Conservation (phyloP, 2,113 vertebrate species). For the Noctilio leporinus region DNA sequence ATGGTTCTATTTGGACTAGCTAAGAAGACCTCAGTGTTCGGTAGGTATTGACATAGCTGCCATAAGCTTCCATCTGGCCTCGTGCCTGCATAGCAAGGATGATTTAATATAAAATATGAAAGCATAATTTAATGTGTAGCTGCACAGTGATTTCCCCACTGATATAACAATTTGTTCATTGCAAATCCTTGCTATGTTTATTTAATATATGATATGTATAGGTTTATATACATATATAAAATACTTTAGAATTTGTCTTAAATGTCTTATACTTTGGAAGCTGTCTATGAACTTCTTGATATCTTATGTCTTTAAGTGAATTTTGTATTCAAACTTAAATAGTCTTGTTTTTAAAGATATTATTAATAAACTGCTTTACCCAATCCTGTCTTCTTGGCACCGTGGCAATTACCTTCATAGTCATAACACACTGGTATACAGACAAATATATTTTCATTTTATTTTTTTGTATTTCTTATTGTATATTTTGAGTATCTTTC, state of each 20-base stretch:
- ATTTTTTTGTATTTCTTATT: slow-evolving; percentile 24
- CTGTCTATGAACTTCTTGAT: neutral
- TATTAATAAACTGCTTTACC: neutral
- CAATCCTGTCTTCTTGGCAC: neutral
- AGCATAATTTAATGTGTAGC: neutral
- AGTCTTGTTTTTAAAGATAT: neutral
- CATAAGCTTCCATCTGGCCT: slow-evolving; percentile 38
- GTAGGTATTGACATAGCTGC: slow-evolving; percentile 35
- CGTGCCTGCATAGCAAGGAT: neutral
- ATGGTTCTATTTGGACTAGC: slow-evolving; percentile 40
- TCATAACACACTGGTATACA: neutral
- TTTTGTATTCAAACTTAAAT: neutral
- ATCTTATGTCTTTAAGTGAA: neutral
- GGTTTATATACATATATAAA: neutral
- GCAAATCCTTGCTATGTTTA: neutral
- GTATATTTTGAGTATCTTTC: neutral
- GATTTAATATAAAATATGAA: slow-evolving; percentile 30
- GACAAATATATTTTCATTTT: slow-evolving; percentile 1
- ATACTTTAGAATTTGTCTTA: neutral
- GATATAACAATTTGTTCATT: neutral
- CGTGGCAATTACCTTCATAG: neutral
- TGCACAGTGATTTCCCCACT: neutral
- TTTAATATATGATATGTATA: neutral
- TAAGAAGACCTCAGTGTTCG: slow-evolving; percentile 24
- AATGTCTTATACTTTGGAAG: neutral